These are phyloP conservation scores for Musca domestica DNA, from an alignment of 1,140 invertebrate species.

Conservation along the genomic window DNA sequence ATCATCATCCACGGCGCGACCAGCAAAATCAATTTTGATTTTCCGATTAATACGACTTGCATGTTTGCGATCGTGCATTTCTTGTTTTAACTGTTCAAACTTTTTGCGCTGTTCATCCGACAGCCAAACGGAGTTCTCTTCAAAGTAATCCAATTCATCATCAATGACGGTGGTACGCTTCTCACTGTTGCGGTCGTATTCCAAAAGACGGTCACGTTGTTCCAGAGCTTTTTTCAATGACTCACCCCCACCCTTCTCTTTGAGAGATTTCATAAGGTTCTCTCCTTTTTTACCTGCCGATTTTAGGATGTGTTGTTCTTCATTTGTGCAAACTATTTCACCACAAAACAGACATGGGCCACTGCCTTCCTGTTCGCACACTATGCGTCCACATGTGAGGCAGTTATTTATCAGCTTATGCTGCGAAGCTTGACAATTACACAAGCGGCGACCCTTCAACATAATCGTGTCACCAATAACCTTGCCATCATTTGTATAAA, in stretches of 20 bases:
- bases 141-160: slow-evolving; percentile 93
- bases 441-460: slow-evolving; percentile 75
- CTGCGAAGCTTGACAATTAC: slow-evolving; percentile 89
- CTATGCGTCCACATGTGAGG: slow-evolving; percentile 87
- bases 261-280: slow-evolving; percentile 68
- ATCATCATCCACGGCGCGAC: slow-evolving; percentile 59
- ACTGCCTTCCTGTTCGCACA: slow-evolving; percentile 94
- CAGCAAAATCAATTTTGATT: slow-evolving; percentile 82
- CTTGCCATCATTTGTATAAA: slow-evolving; percentile 72
- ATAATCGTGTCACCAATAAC: slow-evolving; percentile 62
- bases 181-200: slow-evolving; percentile 84
- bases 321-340: slow-evolving; percentile 73
- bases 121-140: slow-evolving; percentile 77
- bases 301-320: slow-evolving; percentile 69
- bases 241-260: slow-evolving; percentile 56
- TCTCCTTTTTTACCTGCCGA: slow-evolving; percentile 68
- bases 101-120: slow-evolving; percentile 67
- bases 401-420: slow-evolving; percentile 95
- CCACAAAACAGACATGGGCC: slow-evolving; percentile 94
- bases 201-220: slow-evolving; percentile 79
- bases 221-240: slow-evolving; percentile 69
- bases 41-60: slow-evolving; percentile 67
- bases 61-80: slow-evolving; percentile 68
- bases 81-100: slow-evolving; percentile 68
- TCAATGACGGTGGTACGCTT: slow-evolving; percentile 88